Evolutionary conservation across 2,113 vertebrate species (phyloP), one percentile per base, ranked within the genome.

Genomic region (Stercorarius parasiticus): DNA sequence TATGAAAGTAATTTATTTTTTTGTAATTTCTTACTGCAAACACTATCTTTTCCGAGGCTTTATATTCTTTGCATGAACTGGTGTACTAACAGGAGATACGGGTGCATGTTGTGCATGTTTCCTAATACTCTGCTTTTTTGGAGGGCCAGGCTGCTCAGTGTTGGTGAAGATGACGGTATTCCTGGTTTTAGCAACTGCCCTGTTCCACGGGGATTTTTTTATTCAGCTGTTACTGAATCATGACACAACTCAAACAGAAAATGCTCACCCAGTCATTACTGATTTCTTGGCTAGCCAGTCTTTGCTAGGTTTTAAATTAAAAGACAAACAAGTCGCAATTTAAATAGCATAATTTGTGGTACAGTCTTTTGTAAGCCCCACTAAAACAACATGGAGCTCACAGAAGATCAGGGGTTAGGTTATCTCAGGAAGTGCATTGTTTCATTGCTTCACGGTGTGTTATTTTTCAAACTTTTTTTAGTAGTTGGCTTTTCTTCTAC

Each of bases 21-120:
- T 86, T 53, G 12, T 59, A 66, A 83, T 96, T 95, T 96, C 94
- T 97, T 97, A 93, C 65, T 98, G 98, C 97, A 97, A 98, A 98
- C 97, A 47, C 78, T 88, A 4, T 95, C 74, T 95, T 97, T 97
- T 96, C 88, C 43, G 45, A 55, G 66, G 86, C 74, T 96, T 97
- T 93, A 67, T 42, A 9, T 95, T 94, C 96, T 91, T 93, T 92
- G 88, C 94, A 93, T 77, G 87, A 82, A 43, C 47, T 82, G 91
- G 58, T 74, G 45, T 97, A 93, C 94, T 97, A 96, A 90, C 92
- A 61, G 77, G 97, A 86, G 69, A 18, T 84, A 66, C 1, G 83
- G 58, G 66, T 91, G 96, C 95, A 94, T 96, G 90, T 58, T 72
- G 66, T 84, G 78, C 87, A 95, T 87, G 62, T 92, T 72, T 94